Percentiles rank a stretch among this genome's conserved stretches.
These are phyloP conservation scores for Pomatostomus ruficeps DNA, from an alignment of 2,113 vertebrate genomes.

Conservation along the genomic window DNA sequence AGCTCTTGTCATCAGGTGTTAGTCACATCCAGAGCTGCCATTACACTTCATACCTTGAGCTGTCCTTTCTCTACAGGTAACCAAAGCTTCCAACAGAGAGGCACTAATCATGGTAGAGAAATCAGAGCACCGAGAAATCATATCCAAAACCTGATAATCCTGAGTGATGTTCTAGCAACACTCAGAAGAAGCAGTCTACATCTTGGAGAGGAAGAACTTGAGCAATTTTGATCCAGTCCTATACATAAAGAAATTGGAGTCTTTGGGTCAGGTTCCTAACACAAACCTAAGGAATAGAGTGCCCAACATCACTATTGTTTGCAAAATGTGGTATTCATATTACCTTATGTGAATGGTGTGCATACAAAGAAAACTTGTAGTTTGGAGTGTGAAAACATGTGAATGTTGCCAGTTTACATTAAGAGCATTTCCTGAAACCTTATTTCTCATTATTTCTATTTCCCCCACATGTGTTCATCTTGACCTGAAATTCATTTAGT, in stretches of 20 bases:
- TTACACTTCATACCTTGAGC: background rate
- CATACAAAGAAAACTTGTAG: background rate
- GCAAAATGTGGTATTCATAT: background rate
- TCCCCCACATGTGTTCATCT: background rate
- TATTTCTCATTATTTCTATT: background rate
- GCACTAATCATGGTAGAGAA: background rate
- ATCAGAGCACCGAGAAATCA: background rate
- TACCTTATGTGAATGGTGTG: background rate
- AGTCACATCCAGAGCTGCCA: background rate
- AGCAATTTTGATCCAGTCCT: background rate
- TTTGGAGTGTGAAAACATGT: background rate
- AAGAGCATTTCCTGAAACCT: background rate
- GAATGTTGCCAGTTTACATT: accelerated
- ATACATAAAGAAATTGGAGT: background rate
- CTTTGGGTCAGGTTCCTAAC: background rate
- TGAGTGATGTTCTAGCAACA: background rate
- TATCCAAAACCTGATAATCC: background rate
- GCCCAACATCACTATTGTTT: background rate
- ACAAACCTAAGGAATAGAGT: background rate
- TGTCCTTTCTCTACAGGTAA: background rate
- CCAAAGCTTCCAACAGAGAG: background rate
- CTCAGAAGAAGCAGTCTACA: background rate
- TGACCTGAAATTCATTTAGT: accelerated
- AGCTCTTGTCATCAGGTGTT: background rate
- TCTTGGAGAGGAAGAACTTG: background rate